Evolutionary conservation across 2,113 vertebrate species (phyloP), one percentile per base, ranked within the genome.

Genomic region (Neogobius melanostomus): DNA sequence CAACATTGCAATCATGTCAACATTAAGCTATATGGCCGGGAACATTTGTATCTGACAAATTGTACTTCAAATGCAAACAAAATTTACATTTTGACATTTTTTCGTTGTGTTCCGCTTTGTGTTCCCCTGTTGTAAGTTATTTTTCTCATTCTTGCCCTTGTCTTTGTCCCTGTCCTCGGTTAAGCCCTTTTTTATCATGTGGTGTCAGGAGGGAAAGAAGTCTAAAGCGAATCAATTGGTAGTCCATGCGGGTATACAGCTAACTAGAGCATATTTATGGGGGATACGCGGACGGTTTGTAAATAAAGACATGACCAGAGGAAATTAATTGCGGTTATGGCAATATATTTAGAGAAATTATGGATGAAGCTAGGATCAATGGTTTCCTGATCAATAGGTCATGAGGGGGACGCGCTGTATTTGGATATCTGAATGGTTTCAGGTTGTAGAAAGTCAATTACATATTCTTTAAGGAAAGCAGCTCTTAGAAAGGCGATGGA

Each of bases 241-340:
- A n/a, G 59, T n/a, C 36, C 4, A 7, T 43, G 36, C n/a, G 42
- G 59, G 42, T 43, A 44, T 8, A 9, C n/a, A 44, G 14, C 56
- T 14, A 15, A 42, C 28, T 36, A 36, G 6, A 28, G 56, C 56
- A 44, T 44, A 45, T 61, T 61, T 61, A 61, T 61, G 9, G 59
- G 44, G 59, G 14, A 11, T n/a, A 9, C 59, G 15, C 1, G 15
- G 42, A n/a, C 4, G 59, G 42, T 10, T 42, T 44, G 10, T 59
- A 42, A 42, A 59, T 56, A 59, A 59, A 36, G 56, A 59, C 12
- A 2, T 59, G 28, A 42, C 36, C 17, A 59, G 11, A 59, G 11
- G 28, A 59, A 42, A 59, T 61, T 15, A 61, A 61, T 44, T n/a
- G 59, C 59, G 28, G 56, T 59, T 59, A 59, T 42, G 56, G 56